phyloP scores from a whole-genome alignment of 2,113 vertebrate genomes.

The Ptychochromis oligacanthus region DNA sequence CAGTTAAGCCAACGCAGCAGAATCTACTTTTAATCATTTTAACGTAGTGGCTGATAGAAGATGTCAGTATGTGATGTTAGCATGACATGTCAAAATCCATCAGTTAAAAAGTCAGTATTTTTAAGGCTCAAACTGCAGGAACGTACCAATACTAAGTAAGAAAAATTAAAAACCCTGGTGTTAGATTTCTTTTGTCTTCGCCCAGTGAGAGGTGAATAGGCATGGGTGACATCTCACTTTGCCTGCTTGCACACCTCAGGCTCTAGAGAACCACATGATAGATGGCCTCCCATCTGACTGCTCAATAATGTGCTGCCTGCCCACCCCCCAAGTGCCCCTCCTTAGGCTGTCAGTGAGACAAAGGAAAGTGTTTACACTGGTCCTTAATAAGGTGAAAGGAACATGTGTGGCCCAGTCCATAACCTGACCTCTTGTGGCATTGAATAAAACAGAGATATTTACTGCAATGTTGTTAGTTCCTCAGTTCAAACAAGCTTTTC shows the following conservation, averaged over 20 bases:
- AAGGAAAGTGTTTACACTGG: slow-evolving; percentile 67
- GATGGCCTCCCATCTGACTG: slow-evolving; percentile 60
- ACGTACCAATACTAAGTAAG: background rate
- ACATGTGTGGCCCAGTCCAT: slow-evolving; percentile 54
- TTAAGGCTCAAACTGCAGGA: background rate
- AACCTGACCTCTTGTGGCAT: slow-evolving; percentile 21
- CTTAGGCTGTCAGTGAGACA: slow-evolving; percentile 54
- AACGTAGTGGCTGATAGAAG: background rate
- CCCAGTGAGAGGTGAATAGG: slow-evolving; percentile 12
- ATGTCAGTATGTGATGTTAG: background rate
- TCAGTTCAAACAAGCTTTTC: background rate
- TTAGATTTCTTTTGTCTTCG: slow-evolving; percentile 13
- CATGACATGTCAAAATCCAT: background rate
- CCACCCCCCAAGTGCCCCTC: background rate
- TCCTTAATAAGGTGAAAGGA: slow-evolving; percentile 53
- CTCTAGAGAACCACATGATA: slow-evolving; percentile 55
- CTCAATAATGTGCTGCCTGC: slow-evolving; percentile 33
- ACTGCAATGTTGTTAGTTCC: slow-evolving; percentile 29
- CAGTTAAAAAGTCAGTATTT: background rate
- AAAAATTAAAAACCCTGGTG: background rate
- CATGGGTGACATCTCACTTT: slow-evolving; percentile 26
- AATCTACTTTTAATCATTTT: background rate
- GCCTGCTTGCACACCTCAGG: background rate
- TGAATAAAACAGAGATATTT: slow-evolving; percentile 32
- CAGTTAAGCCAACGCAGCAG: slow-evolving; percentile 23